phyloP scores from a whole-genome alignment of 2,113 vertebrate genomes.

The Mionectes macconnelli region DNA sequence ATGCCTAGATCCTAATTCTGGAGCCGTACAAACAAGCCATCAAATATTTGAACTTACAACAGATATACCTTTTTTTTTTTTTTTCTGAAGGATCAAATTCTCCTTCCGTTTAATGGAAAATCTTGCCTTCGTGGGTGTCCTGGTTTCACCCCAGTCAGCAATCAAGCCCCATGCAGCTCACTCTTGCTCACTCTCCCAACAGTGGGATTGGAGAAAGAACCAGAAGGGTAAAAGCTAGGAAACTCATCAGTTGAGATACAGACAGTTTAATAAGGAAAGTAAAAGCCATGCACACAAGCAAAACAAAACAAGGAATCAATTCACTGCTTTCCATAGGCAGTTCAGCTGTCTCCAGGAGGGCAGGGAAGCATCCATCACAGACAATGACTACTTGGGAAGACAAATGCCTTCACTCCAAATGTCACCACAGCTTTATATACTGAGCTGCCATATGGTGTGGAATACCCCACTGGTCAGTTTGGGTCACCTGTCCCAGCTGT shows the following conservation, averaged over 20 bases:
- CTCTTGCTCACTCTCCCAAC: not conserved
- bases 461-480: not conserved
- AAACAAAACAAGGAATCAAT: not conserved
- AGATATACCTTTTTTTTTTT: not conserved
- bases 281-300: not conserved
- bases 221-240: not conserved
- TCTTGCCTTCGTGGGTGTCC: not conserved
- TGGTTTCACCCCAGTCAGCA: not conserved
- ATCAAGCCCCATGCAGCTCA: not conserved
- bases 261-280: not conserved
- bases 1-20: not conserved
- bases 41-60: not conserved
- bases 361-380: not conserved
- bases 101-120: not conserved
- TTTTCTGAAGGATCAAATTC: not conserved
- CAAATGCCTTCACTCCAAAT: not conserved
- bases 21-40: not conserved
- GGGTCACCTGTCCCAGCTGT: not conserved
- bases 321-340: not conserved
- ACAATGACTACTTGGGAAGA: not conserved
- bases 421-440: not conserved
- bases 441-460: not conserved
- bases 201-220: not conserved
- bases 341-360: not conserved
- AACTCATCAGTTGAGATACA: not conserved